Conservation (phyloP, 2,797 vertebrate genomes). For the Periparus ater region DNA sequence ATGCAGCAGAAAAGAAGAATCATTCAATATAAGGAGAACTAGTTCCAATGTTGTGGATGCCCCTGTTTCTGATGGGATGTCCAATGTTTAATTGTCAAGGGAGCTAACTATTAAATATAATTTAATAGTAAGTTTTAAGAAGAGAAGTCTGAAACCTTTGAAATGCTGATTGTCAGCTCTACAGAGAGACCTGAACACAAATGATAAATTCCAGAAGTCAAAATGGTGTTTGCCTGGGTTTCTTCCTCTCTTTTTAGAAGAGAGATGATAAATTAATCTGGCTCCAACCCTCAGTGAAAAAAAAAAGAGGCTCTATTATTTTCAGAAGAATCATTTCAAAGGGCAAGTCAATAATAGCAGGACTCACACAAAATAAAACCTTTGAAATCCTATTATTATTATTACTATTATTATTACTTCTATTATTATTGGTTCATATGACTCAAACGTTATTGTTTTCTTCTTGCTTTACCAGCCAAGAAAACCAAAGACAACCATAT, state of each 20-base stretch:
- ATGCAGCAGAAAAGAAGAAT: neutral
- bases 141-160: neutral
- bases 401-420: conserved; percentile 36
- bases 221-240: neutral
- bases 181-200: neutral
- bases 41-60: neutral
- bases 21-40: neutral
- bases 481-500: conserved; percentile 29
- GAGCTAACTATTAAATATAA: neutral
- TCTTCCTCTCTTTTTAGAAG: neutral
- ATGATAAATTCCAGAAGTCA: neutral
- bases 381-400: conserved; percentile 55
- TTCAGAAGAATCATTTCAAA: conserved; percentile 36
- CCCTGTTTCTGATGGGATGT: neutral
- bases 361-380: conserved; percentile 52
- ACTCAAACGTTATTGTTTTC: conserved; percentile 66
- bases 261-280: neutral
- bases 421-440: conserved; percentile 58
- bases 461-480: conserved; percentile 59
- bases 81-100: neutral
- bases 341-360: conserved; percentile 49
- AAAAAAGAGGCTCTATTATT: neutral
- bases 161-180: neutral
- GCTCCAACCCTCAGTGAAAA: neutral
- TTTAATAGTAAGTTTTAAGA: neutral